These are phyloP conservation scores for Drosophila orosa DNA, from an alignment of 1,140 invertebrate species.

Conservation along the genomic window DNA sequence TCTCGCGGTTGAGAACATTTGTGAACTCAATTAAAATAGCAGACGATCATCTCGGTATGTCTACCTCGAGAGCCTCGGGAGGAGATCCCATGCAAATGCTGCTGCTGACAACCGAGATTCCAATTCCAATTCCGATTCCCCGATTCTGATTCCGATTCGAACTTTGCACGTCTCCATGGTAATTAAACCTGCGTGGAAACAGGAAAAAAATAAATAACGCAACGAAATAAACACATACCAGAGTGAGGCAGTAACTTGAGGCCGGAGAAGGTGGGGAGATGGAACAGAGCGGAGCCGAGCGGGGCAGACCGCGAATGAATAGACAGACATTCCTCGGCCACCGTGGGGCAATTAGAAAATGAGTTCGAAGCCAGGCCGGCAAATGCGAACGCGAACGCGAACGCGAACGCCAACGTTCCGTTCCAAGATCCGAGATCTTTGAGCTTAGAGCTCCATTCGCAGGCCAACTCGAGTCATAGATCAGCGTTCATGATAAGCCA, in stretches of 20 bases:
- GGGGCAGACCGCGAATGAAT: slow-evolving; percentile 60
- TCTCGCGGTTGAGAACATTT: slow-evolving; percentile 61
- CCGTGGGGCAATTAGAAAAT: slow-evolving; percentile 81
- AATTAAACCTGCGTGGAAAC: slow-evolving; percentile 71
- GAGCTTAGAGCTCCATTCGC: slow-evolving; percentile 32
- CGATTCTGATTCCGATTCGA: slow-evolving; percentile 53
- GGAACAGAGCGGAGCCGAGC: not conserved
- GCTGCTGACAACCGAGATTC: slow-evolving; percentile 44
- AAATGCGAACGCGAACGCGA: slow-evolving; percentile 20
- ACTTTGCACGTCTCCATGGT: slow-evolving; percentile 54
- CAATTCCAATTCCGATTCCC: slow-evolving; percentile 35
- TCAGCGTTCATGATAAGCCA: slow-evolving; percentile 78
- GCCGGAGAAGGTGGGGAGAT: slow-evolving; percentile 1
- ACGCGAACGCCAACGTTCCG: slow-evolving; percentile 34
- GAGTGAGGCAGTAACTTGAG: slow-evolving; percentile 19
- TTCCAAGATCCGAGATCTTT: slow-evolving; percentile 33
- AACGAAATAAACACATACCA: slow-evolving; percentile 57
- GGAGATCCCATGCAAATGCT: slow-evolving; percentile 59
- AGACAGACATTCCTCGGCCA: slow-evolving; percentile 71
- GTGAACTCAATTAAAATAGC: slow-evolving; percentile 82
- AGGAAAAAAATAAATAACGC: slow-evolving; percentile 16
- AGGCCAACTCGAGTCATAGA: slow-evolving; percentile 67
- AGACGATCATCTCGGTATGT: slow-evolving; percentile 54
- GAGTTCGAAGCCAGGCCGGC: slow-evolving; percentile 64
- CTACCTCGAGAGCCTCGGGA: slow-evolving; percentile 6